Evolutionary conservation across 2,888 invertebrate species (phyloP), one percentile per base, ranked within the genome.

Genomic region (Zaprionus obscuricornis): DNA sequence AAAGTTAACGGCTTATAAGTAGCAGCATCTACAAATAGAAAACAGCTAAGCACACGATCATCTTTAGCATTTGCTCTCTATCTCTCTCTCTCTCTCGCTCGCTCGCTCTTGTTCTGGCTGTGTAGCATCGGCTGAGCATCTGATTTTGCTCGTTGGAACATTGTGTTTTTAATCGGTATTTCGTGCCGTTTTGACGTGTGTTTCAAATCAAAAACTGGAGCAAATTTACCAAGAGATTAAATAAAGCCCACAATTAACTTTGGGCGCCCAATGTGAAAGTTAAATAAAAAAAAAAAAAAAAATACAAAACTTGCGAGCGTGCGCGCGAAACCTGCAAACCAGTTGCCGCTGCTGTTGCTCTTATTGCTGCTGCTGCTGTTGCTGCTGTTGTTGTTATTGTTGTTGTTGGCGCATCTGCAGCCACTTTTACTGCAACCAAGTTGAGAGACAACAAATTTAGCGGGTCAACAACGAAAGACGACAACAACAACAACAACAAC

Each of bases 181-280:
- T 67, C 69, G 69, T 70, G 73, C 11, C 57, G 67, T 36, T 27
- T 46, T 58, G 52, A 24, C 52, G 40, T 64, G 56, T 52, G n/a
- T 40, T 50, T 43, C 52, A 65, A 69, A 73, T 72, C 52, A 69
- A 68, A 81, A 81, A 85, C 73, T 81, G 66, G 79, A 81, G 79
- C 79, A 81, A 85, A 82, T 85, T 83, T 83, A 66, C 64, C 83
- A 67, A 78, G 83, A 75, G 75, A 64, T 22, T 69, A 56, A n/a
- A n/a, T n/a, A n/a, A 78, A 75, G 79, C 73, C 66, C 78, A 82
- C 83, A 85, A 81, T 81, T 83, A 85, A 73, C 63, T 45, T 55
- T 49, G 66, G n/a, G 68, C 56, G 76, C 76, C 76, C 84, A 83
- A 85, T 85, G 79, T 81, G 79, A 81, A 81, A 81, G 79, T 81